A percentile compares a stretch with the other conserved stretches of the same genome.
phyloP scores from a whole-genome alignment of 1,140 invertebrate genomes.

The Eumaeus atala region DNA sequence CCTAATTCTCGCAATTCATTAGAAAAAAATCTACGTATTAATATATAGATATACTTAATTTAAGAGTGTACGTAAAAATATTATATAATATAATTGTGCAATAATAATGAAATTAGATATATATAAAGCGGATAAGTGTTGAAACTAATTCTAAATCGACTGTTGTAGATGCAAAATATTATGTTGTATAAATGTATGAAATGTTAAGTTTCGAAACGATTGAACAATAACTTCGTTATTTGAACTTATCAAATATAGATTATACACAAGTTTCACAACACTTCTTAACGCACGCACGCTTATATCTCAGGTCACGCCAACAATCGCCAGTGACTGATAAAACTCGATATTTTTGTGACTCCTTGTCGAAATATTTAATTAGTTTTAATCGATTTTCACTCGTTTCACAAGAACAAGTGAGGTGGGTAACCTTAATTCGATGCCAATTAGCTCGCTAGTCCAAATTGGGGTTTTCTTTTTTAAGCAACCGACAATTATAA shows the following conservation, averaged over 20 bases:
- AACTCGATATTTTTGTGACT: not conserved
- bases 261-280: not conserved
- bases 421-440: not conserved
- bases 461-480: conserved; percentile 8
- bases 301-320: not conserved
- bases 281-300: not conserved
- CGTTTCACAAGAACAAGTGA: conserved; percentile 7
- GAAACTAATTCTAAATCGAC: too few relatives aligned
- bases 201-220: too few relatives aligned
- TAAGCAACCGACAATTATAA: conserved; percentile 5
- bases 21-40: too few relatives aligned
- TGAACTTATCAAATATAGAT: not conserved
- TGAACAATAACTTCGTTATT: too few relatives aligned
- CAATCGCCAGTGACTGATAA: not conserved
- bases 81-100: too few relatives aligned
- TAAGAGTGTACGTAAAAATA: too few relatives aligned
- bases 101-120: too few relatives aligned
- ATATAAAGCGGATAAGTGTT: too few relatives aligned
- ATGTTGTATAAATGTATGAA: too few relatives aligned
- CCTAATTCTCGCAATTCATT: too few relatives aligned
- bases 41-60: too few relatives aligned
- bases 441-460: conserved; percentile 1
- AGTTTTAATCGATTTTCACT: not conserved
- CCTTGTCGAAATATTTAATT: not conserved
- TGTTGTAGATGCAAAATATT: too few relatives aligned